A percentile compares a stretch with the other conserved stretches of the same genome.
These are phyloP conservation scores for Trinorchestia longiramus DNA, from an alignment of 1,140 invertebrate species.

Conservation along the genomic window DNA sequence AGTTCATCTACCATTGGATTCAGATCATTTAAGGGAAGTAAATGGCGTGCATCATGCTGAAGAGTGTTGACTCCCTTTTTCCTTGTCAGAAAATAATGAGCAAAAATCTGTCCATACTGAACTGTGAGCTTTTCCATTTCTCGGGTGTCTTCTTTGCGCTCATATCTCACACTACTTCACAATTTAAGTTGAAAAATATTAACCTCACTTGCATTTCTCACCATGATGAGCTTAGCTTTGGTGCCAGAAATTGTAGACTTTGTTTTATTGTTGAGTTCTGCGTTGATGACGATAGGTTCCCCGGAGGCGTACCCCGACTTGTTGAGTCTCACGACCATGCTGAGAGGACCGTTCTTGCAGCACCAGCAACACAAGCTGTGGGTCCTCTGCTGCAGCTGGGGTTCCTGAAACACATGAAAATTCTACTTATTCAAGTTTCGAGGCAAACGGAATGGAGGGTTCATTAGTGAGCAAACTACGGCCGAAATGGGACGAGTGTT, in stretches of 20 bases:
- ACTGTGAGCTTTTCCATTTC: too few relatives aligned
- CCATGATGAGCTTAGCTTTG: not conserved
- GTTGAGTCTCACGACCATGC: not conserved
- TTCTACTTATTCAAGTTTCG: not conserved
- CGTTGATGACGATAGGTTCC: conserved; percentile 18
- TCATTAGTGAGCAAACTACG: not conserved
- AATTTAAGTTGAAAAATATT: too few relatives aligned
- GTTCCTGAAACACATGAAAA: not conserved
- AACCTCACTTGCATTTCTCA: not conserved
- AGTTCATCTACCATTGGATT: too few relatives aligned
- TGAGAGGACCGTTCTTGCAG: conserved; percentile 22
- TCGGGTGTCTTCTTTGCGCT: too few relatives aligned
- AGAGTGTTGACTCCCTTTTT: too few relatives aligned
- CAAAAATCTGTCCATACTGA: too few relatives aligned
- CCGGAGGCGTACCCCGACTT: conserved; percentile 10
- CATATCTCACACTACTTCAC: too few relatives aligned
- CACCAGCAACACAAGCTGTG: not conserved
- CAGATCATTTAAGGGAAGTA: too few relatives aligned
- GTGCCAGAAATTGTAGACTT: not conserved
- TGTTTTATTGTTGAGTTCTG: not conserved
- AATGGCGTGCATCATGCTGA: too few relatives aligned
- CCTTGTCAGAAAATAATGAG: too few relatives aligned
- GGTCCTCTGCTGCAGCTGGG: not conserved
- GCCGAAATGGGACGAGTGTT: too few relatives aligned
- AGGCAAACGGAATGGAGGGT: not conserved